Evolutionary conservation across 1,140 invertebrate genomes (phyloP).

Genomic region (Ridgeia piscesae): DNA sequence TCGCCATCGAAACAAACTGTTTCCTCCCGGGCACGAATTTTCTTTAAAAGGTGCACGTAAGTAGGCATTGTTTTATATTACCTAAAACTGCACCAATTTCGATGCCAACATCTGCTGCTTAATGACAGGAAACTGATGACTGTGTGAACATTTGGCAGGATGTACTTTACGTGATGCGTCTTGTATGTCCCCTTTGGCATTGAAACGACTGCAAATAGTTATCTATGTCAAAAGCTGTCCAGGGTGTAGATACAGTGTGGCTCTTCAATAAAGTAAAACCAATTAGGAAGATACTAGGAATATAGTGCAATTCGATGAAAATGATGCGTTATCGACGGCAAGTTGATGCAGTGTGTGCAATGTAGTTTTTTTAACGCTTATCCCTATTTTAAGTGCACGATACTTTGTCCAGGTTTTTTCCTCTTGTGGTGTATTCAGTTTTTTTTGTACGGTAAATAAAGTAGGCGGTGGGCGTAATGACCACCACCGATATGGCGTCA

Average conservation of each 20-base stretch:
- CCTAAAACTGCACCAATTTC: neutral
- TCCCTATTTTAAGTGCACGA: too few relatives aligned
- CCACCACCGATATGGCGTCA: too few relatives aligned
- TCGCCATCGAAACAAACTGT: too few relatives aligned
- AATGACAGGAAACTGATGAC: neutral
- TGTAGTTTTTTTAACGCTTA: too few relatives aligned
- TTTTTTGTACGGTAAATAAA: too few relatives aligned
- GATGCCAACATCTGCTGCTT: neutral
- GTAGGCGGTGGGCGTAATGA: too few relatives aligned
- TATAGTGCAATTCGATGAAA: neutral
- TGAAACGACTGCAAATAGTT: neutral
- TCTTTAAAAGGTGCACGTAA: too few relatives aligned
- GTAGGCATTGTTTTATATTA: too few relatives aligned
- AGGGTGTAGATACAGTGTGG: neutral
- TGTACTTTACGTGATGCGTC: neutral
- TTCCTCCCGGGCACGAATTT: too few relatives aligned
- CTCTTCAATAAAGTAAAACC: neutral
- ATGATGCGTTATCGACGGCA: neutral
- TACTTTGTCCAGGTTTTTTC: too few relatives aligned
- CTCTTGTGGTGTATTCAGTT: too few relatives aligned
- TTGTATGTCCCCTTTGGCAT: neutral
- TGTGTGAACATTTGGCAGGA: neutral
- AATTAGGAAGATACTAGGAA: neutral
- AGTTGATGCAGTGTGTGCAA: too few relatives aligned
- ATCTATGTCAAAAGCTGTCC: neutral